phyloP scores from a whole-genome alignment of 2,797 vertebrate genomes.

The Pangasius macronema region DNA sequence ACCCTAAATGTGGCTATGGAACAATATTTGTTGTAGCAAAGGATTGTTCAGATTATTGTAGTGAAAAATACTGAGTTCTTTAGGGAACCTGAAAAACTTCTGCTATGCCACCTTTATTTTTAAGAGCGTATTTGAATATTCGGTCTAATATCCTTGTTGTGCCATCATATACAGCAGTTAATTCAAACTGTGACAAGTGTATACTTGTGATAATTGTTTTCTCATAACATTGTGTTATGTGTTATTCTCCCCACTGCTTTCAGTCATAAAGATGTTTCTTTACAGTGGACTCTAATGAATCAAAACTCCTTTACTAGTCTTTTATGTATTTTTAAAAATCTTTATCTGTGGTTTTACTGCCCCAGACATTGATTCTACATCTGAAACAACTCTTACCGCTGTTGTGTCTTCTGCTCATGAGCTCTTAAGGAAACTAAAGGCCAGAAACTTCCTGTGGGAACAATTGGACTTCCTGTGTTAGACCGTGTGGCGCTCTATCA shows the following conservation, averaged over 20 bases:
- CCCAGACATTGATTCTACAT: background rate
- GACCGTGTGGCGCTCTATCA: conserved; percentile 56
- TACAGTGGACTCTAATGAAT: background rate
- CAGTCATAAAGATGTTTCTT: background rate
- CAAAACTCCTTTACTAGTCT: background rate
- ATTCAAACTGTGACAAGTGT: background rate
- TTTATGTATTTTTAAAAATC: background rate
- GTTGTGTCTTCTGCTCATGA: conserved; percentile 37
- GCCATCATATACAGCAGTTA: background rate
- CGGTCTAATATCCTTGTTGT: background rate
- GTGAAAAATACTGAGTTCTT: background rate
- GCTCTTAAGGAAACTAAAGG: conserved; percentile 45
- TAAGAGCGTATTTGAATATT: background rate
- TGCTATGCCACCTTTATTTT: background rate
- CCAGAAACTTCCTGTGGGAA: conserved; percentile 59
- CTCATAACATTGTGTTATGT: background rate
- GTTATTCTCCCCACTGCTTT: background rate
- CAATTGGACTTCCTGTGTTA: conserved; percentile 59
- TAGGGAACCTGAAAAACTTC: background rate
- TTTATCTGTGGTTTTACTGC: conserved; percentile 1
- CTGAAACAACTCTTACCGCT: conserved; percentile 45
- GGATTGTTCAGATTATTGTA: background rate
- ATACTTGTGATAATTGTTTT: background rate
- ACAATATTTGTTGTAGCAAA: background rate
- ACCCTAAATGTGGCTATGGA: background rate